phyloP scores from a whole-genome alignment of 2,888 invertebrate species.

The Limnephilus auricula region DNA sequence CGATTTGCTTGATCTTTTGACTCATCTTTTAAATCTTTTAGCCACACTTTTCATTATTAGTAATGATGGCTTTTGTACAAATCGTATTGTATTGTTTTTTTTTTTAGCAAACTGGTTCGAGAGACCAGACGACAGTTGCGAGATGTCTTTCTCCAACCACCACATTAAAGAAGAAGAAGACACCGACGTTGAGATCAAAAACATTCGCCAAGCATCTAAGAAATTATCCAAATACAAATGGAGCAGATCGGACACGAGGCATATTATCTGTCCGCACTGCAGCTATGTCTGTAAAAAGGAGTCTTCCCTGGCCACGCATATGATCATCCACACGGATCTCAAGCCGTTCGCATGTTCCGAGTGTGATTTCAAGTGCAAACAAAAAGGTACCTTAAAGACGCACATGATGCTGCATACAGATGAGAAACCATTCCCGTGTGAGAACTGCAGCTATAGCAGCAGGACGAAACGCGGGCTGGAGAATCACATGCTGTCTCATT shows the following conservation, averaged over 20 bases:
- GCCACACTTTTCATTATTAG: background rate
- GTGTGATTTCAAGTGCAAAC: slow-evolving; percentile 16
- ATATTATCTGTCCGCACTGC: background rate
- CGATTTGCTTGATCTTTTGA: too few relatives aligned
- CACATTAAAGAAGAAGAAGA: background rate
- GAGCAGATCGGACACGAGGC: background rate
- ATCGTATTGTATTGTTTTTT: background rate
- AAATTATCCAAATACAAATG: background rate
- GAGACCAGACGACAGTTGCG: background rate
- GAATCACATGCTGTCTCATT: slow-evolving; percentile 9
- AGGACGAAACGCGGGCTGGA: background rate
- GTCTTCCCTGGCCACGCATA: background rate
- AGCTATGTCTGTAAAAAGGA: background rate
- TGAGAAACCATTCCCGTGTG: slow-evolving; percentile 16
- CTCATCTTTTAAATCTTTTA: background rate
- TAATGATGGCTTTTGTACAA: background rate
- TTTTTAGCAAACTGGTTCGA: background rate
- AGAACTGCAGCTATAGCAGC: background rate
- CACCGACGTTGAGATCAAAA: background rate
- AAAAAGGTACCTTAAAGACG: background rate
- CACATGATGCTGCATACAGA: slow-evolving; percentile 25
- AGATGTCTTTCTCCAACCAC: background rate
- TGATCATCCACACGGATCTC: background rate
- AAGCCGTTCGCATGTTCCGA: slow-evolving; percentile 36
- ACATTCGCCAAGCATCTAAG: background rate